Evolutionary conservation across 2,113 vertebrate genomes (phyloP), one percentile per base, ranked within the genome.

Genomic region (Pristiophorus japonicus): DNA sequence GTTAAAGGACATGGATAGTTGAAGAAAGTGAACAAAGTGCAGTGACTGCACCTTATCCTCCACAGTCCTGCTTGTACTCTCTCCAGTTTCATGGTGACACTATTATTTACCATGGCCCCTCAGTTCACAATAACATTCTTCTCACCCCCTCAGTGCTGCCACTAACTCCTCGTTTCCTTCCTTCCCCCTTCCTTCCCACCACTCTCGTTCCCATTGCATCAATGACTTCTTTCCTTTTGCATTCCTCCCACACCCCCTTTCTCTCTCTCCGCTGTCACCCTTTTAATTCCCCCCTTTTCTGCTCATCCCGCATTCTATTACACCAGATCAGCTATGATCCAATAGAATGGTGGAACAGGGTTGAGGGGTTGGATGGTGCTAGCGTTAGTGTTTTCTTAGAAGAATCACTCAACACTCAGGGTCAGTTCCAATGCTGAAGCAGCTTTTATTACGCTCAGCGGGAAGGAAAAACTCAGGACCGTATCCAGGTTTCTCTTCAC

Each of bases 1-100:
- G 97, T 70, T 62, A 62, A 70, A 94, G 66, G 11, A 70, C 4
- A 51, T 70, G 10, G 67, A 65, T 67, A 34, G 5, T 73, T 94
- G 42, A 94, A 94, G 38, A 51, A 70, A 91, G 38, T 10, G 59
- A 38, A 92, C 59, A 91, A 20, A 20, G 14, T 1, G 34, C 27
- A n/a, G 7, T 92, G 55, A 90, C 51, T 34, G 51, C 30, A 90
- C 27, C 27, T 90, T 55, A 34, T 51, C 45, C 84, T 87, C 78
- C 38, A 20, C 24, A 51, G 3, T 3, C 85, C 30, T 81, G 22
- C 11, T 88, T 42, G 1, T 47, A 55, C 8, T 55, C 27, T 12
- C 81, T 24, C 66, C 45, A 62, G 38, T 92, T 92, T 45, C 0
- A 38, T 63, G n/a, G 6, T 38, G 70, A n/a, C 70, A 34, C 8